Conservation (phyloP, 2,797 vertebrate species). For the Hoplostethus mediterraneus region DNA sequence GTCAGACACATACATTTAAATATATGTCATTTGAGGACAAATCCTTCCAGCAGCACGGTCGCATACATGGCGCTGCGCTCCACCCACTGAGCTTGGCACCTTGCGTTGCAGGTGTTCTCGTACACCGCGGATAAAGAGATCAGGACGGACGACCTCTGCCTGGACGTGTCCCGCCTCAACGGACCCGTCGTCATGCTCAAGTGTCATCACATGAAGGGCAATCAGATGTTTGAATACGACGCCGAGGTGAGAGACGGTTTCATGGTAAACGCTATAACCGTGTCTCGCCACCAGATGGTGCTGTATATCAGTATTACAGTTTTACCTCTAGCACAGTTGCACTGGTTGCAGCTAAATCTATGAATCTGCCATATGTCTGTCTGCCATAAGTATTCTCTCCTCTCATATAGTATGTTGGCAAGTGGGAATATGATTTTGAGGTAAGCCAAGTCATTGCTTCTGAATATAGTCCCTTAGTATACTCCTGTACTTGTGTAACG, state of each 20-base stretch:
- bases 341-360: conserved; percentile 51
- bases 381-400: conserved; percentile 42
- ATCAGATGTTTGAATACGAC: conserved; percentile 98
- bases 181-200: conserved; percentile 97
- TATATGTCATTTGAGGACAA: neutral
- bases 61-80: neutral
- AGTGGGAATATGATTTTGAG: conserved; percentile 97
- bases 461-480: conserved; percentile 24
- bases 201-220: conserved; percentile 99
- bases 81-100: neutral
- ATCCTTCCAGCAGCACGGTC: neutral
- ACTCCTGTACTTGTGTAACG: conserved; percentile 29
- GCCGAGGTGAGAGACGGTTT: conserved; percentile 88
- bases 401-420: conserved; percentile 90
- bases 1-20: too few species aligned
- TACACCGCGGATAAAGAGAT: conserved; percentile 99
- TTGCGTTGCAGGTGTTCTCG: conserved; percentile 91
- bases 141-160: conserved; percentile 95
- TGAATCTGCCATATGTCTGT: conserved; percentile 31
- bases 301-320: conserved; percentile 46
- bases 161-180: conserved; percentile 96
- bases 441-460: conserved; percentile 83
- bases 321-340: conserved; percentile 17
- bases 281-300: conserved; percentile 80
- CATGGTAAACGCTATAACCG: neutral